Evolutionary conservation across 2,888 invertebrate species (phyloP).

Genomic region (Micropterix aruncella): DNA sequence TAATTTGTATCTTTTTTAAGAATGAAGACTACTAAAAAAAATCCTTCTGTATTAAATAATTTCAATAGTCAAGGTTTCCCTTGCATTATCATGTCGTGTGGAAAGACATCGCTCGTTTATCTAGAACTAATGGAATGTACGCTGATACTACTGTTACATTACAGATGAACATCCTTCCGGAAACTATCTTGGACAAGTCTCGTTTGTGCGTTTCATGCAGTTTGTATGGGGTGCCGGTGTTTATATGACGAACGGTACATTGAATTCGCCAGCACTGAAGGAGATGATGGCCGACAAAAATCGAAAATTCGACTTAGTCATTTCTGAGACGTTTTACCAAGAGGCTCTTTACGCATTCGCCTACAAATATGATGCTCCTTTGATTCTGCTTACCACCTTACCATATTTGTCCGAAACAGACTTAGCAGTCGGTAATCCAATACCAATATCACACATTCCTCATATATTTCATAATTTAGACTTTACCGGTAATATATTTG

Average conservation of each 20-base stretch:
- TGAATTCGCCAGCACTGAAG: constrained; percentile 20
- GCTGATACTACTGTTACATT: no score
- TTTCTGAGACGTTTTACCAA: constrained; percentile 27
- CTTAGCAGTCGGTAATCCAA: constrained; percentile 28
- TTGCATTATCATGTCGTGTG: no score
- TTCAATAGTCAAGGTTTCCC: no score
- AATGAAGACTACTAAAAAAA: no score
- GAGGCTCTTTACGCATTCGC: constrained; percentile 26
- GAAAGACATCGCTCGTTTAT: no score
- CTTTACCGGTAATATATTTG: constrained; percentile 28
- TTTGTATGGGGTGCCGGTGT: constrained; percentile 7
- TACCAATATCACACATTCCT: constrained; percentile 31
- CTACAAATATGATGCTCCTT: constrained; percentile 23
- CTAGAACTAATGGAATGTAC: no score
- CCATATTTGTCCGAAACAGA: constrained; percentile 19
- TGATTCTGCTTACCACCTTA: constrained; percentile 18
- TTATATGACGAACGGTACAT: constrained; percentile 19
- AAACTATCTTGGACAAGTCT: no score
- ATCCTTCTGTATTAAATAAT: no score
- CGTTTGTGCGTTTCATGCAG: no score
- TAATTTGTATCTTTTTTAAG: no score
- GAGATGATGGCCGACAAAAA: constrained; percentile 20
- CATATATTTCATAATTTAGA: constrained; percentile 22
- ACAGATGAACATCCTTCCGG: no score
- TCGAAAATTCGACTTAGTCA: constrained; percentile 25